Conservation (phyloP, 2,797 vertebrate genomes). For the Sandelia bainsii region DNA sequence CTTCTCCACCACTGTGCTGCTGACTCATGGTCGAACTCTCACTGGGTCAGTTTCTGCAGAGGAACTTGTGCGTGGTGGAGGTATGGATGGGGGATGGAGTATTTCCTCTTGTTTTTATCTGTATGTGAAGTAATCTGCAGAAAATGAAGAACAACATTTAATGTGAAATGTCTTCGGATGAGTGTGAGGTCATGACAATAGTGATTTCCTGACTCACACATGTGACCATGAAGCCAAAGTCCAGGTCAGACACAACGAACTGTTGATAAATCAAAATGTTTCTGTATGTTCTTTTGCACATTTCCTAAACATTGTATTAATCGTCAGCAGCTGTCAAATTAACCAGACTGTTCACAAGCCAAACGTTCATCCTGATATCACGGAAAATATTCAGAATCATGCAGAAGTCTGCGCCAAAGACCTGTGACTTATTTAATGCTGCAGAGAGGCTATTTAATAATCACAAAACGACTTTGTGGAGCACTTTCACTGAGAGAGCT, state of each 20-base stretch:
- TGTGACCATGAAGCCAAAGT: not conserved
- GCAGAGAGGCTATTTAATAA: conserved; percentile 1
- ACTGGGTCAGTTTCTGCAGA: too few relatives aligned
- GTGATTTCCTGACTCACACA: not conserved
- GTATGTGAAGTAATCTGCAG: conserved; percentile 21
- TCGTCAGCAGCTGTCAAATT: not conserved
- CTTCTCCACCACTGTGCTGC: too few relatives aligned
- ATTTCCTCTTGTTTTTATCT: conserved; percentile 1
- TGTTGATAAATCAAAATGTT: not conserved
- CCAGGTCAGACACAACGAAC: conserved; percentile 1
- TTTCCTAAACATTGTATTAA: conserved; percentile 3
- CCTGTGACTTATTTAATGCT: not conserved
- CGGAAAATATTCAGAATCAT: not conserved
- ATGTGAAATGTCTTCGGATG: too few relatives aligned
- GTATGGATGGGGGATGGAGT: too few relatives aligned
- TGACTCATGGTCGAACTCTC: too few relatives aligned
- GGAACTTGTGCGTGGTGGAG: too few relatives aligned
- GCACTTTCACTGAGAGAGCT: not conserved
- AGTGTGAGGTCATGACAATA: not conserved
- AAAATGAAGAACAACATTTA: not conserved
- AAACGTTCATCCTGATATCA: conserved; percentile 1
- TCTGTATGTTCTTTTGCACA: not conserved
- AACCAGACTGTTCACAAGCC: not conserved
- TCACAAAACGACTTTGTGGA: not conserved
- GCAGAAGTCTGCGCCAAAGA: too few relatives aligned